Base-by-base conservation (phyloP, 2,888 invertebrate species). In the Phyllotreta striolata region DNA sequence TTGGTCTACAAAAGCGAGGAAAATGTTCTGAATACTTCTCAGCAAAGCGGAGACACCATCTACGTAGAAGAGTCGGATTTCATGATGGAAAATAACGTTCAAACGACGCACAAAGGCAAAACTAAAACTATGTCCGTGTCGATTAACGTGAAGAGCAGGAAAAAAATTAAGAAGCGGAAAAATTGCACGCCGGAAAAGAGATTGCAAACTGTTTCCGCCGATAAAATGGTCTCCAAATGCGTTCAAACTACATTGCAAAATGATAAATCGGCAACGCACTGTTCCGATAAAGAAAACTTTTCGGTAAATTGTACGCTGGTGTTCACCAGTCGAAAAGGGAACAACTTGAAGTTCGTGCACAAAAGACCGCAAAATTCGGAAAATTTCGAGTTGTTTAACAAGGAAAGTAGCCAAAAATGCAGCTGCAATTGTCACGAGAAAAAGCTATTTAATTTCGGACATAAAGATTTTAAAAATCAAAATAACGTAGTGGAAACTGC, bases 81-180 rank as follows among this genome's bases (percentile, higher is more conserved):
- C 41, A 49, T 70, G 6, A 61, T 70, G 43, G 68, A 75, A 66
- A 73, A 75, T 52, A 69, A 72, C 13, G 39, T 70, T 34, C 60
- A 65, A 56, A 71, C 71, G 6, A 55, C 46, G 12, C 51, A 52
- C 5, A 67, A 65, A 9, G 71, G 73, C 9, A 61, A 68, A 14
- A 73, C 71, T 44, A 71, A 73, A 14, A 73, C 74, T 7, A 73
- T 73, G 70, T 73, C 74, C 0, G 65, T 75, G 14, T 74, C 72
- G 9, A 66, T 76, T 3, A 75, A 73, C 44, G 61, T 74, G 2
- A 71, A 69, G 55, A 72, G 68, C 37, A 69, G 55, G 12, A 70
- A 64, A 52, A 68, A 60, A 61, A 47, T 70, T 12, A 67, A 59
- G 58, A 62, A 69, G 44, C 13, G 40, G n/a, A 60, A 51, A 47